Evolutionary conservation across 1,140 invertebrate species (phyloP).

Genomic region (Odontomachus brunneus): DNA sequence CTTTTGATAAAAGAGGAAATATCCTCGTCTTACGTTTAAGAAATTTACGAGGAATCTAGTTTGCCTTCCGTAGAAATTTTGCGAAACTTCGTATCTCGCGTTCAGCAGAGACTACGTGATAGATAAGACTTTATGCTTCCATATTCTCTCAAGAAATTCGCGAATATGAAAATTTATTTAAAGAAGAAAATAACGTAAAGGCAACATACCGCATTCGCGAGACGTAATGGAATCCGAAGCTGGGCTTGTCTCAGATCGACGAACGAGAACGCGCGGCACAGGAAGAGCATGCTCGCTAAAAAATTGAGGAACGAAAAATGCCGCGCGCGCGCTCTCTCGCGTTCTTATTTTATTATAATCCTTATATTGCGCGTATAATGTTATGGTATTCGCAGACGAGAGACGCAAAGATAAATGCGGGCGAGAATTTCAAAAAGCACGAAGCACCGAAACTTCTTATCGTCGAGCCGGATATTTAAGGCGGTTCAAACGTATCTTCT

Average conservation of each 20-base stretch:
- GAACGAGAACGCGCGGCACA: too few species aligned
- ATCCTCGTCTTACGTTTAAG: not conserved
- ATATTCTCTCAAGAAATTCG: constrained; percentile 8
- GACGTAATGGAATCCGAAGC: not conserved
- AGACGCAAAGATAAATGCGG: constrained; percentile 12
- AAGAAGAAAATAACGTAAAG: not conserved
- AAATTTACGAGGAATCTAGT: constrained; percentile 31
- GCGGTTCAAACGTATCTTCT: constrained; percentile 24
- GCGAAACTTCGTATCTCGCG: constrained; percentile 18
- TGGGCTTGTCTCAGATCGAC: not conserved
- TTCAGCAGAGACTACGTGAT: constrained; percentile 11
- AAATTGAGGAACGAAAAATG: too few species aligned
- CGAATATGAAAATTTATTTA: constrained; percentile 21
- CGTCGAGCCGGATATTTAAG: constrained; percentile 9
- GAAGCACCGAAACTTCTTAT: constrained; percentile 21
- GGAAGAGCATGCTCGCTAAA: too few species aligned
- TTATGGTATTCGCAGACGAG: not conserved
- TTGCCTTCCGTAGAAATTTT: not conserved
- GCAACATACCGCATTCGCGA: not conserved
- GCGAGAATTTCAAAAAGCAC: not conserved
- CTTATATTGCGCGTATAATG: not conserved
- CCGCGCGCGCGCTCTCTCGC: not conserved
- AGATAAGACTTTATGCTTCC: constrained; percentile 26
- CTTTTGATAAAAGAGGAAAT: constrained; percentile 30
- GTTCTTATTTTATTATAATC: not conserved